These are phyloP conservation scores for Toxonevra muliebris DNA, from an alignment of 2,888 invertebrate species.

Conservation along the genomic window DNA sequence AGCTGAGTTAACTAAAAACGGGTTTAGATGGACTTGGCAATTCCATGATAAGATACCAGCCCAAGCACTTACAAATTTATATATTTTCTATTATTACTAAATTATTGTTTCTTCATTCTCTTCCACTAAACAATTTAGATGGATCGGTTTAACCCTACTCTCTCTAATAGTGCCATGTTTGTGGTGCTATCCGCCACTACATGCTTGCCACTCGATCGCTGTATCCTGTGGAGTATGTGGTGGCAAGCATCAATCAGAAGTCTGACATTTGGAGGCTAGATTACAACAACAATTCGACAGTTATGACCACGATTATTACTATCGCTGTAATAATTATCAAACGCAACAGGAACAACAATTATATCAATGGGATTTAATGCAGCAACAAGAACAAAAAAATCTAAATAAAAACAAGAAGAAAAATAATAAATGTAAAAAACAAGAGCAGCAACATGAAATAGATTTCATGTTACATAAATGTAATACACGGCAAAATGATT, in stretches of 20 bases:
- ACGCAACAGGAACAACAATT: slow-evolving; percentile 44
- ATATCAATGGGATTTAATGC: slow-evolving; percentile 33
- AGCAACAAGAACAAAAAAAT: slow-evolving; percentile 27
- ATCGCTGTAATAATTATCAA: slow-evolving; percentile 32
- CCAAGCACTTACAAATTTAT: too few species aligned
- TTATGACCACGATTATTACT: slow-evolving; percentile 20
- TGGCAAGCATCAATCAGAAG: slow-evolving; percentile 75
- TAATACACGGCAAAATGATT: slow-evolving; percentile 55
- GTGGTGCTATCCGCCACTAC: slow-evolving; percentile 91
- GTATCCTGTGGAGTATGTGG: slow-evolving; percentile 84
- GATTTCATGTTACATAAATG: slow-evolving; percentile 23
- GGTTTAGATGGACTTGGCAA: too few species aligned
- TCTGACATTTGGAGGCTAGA: slow-evolving; percentile 65
- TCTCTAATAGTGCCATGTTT: slow-evolving; percentile 91
- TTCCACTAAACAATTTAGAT: too few species aligned
- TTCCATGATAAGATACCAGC: too few species aligned
- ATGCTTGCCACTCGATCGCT: slow-evolving; percentile 84
- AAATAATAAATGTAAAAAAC: slow-evolving; percentile 19
- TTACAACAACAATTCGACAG: slow-evolving; percentile 55
- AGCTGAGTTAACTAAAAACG: too few species aligned
- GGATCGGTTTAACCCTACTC: slow-evolving; percentile 86
- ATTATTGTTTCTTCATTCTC: too few species aligned
- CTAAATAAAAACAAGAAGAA: slow-evolving; percentile 16
- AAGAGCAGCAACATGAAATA: slow-evolving; percentile 43
- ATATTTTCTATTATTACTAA: too few species aligned